Evolutionary conservation across 2,797 vertebrate genomes (phyloP), one percentile per base, ranked within the genome.

Genomic region (Chelonia mydas): DNA sequence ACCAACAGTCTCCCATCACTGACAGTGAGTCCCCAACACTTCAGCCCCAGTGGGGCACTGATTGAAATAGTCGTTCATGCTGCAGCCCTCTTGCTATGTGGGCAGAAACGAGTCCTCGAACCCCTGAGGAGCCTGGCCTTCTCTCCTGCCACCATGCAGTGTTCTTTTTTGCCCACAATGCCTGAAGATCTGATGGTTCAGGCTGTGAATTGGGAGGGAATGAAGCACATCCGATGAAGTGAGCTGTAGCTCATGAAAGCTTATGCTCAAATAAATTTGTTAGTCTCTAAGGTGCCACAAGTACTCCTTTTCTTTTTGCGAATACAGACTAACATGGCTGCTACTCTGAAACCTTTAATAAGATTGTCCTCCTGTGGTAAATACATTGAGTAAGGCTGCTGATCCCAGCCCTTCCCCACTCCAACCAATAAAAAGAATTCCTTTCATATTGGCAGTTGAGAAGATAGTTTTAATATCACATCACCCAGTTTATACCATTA

Each of bases 91-190:
- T 89, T 99, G 88, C 97, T 99, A 49, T 99, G 98, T 1, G 97
- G 98, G 41, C 98, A 96, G 51, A 97, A 97, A 83, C 86, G 51
- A 0, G 11, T 99, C 88, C 87, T 99, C 25, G 94, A 91, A 76
- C 99, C 99, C 53, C 98, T 99, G 16, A 98, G 97, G 93, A 98
- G 98, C 21, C 96, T 99, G 95, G 99, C 99, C 2, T 96, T 98
- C 89, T 3, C 51, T 12, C 98, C 99, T 0, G 81, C 13, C 45
- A 94, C 65, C 95, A 99, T 99, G 99, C 96, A 97, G 98, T 41
- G 41, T 41, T 41, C 41, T 41, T 41, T 41, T 41, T 5, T 41
- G 41, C 41, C 41, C 41, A 41, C 41, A 41, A 41, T 41, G 41
- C 41, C 41, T 41, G 41, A 41, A 41, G 41, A 41, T 41, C 41